Evolutionary conservation across 1,140 invertebrate genomes (phyloP), one percentile per base, ranked within the genome.

Genomic region (Mylabris phalerata): DNA sequence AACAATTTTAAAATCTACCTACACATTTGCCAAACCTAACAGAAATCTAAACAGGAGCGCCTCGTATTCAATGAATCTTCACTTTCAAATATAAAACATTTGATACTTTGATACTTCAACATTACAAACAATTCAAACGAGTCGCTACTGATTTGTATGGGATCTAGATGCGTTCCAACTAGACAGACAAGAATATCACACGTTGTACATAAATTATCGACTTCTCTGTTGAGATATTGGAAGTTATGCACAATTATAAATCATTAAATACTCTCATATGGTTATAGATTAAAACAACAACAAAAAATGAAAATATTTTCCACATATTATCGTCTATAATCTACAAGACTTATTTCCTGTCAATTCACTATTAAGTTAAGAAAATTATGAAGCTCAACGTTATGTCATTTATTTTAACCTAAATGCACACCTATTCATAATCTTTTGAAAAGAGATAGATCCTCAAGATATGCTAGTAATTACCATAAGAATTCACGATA

Each of bases 281-380:
- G 51, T 44, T 25, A 25, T 54, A 19, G 19, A 19, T 19, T 19
- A 19, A 19, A 19, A 19, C 19, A 19, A 19, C 19, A 19, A 19
- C 1, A 13, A 13, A 54, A 54, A 54, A n/a, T n/a, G 45, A 32
- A 32, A 27, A 44, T 45, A 54, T 54, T 54, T 54, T 45, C 25
- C 43, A 32, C 4, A 5, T 45, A 54, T 54, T 45, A 54, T 54
- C 51, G 44, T 42, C 24, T 45, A 27, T 19, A 54, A 54, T 54
- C 51, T 46, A 54, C 51, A 54, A 54, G 51, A 54, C 51, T 44
- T 54, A 54, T 54, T 54, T 54, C 51, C 51, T 54, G 51, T 54
- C 51, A 54, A 54, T 54, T 54, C 42, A 5, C 44, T 11, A 41
- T 54, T 38, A 42, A 52, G 45, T 52, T 52, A 45, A 27, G 51